phyloP scores from a whole-genome alignment of 2,797 vertebrate genomes.

The Molossus molossus region DNA sequence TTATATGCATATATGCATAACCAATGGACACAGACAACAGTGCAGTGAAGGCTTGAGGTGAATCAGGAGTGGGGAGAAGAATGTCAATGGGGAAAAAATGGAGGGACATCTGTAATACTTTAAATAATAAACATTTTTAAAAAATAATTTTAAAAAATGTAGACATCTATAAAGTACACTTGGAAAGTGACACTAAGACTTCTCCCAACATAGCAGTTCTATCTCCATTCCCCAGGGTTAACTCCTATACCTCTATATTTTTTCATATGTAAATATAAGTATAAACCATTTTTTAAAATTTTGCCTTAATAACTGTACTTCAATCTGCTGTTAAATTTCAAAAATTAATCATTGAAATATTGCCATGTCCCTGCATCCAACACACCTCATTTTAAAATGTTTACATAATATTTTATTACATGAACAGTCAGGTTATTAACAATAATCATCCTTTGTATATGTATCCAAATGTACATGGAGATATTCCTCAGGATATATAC shows the following conservation, averaged over 20 bases:
- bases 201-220: neutral
- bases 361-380: neutral
- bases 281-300: neutral
- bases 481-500: neutral
- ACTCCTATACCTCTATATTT: neutral
- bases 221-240: neutral
- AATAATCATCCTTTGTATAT: slow-evolving; percentile 7
- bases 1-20: too few relatives aligned
- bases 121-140: too few relatives aligned
- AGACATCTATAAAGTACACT: slow-evolving; percentile 28
- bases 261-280: slow-evolving; percentile 51
- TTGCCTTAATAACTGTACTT: neutral
- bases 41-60: too few relatives aligned
- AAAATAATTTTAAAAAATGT: neutral
- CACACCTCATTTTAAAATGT: slow-evolving; percentile 47
- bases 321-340: slow-evolving; percentile 25
- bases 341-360: neutral
- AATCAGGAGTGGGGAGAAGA: too few relatives aligned
- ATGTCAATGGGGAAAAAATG: too few relatives aligned
- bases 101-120: too few relatives aligned
- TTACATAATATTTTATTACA: neutral
- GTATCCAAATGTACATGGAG: neutral
- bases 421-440: neutral
- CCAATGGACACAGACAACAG: too few relatives aligned
- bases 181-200: neutral